Evolutionary conservation across 2,888 invertebrate species (phyloP).

Genomic region (Agrotis ipsilon): DNA sequence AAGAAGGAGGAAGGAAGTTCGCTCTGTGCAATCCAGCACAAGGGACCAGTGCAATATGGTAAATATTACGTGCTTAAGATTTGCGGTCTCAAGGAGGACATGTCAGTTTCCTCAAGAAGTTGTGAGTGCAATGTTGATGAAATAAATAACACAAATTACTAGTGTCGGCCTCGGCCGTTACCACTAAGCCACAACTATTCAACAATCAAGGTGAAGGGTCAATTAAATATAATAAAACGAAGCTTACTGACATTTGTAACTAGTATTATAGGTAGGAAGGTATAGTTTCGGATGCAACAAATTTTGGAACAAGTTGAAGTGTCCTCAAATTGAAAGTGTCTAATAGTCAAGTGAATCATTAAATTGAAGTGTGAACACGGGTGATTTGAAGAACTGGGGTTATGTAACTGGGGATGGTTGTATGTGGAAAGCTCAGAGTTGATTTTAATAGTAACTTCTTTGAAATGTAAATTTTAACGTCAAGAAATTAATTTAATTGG

Average conservation of each 20-base stretch:
- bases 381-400: conserved; percentile 10
- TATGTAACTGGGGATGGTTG: background rate
- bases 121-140: too few relatives aligned
- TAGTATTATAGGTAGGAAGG: background rate
- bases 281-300: conserved; percentile 29
- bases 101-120: too few relatives aligned
- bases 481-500: background rate
- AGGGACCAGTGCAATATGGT: too few relatives aligned
- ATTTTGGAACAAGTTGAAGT: conserved; percentile 21
- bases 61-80: too few relatives aligned
- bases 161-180: too few relatives aligned
- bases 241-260: background rate
- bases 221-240: background rate
- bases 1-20: too few relatives aligned
- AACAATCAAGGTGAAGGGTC: background rate
- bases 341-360: conserved; percentile 12
- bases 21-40: too few relatives aligned
- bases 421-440: background rate
- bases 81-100: too few relatives aligned
- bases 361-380: conserved; percentile 23
- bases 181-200: too few relatives aligned
- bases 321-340: conserved; percentile 16
- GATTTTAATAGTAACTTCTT: background rate
- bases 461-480: background rate
- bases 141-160: too few relatives aligned